Base-by-base conservation (phyloP, 2,888 invertebrate genomes). In the Cacoxenus indagator region DNA sequence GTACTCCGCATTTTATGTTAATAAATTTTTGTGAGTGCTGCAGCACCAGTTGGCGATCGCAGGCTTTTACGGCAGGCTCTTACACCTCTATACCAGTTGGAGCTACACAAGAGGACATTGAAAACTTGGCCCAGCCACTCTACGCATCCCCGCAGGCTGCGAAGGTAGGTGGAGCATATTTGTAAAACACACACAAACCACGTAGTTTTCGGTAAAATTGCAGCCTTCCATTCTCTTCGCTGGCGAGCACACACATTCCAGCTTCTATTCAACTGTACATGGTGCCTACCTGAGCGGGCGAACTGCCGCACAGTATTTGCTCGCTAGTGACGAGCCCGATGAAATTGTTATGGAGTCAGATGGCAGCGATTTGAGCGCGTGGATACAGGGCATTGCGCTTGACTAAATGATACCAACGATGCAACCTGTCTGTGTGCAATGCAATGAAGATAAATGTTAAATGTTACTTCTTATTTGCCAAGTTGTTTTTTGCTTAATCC, bases 161-260 rank as follows among this genome's bases (percentile, higher is more conserved):
- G 78, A 94, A 93, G 90, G 94, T 94, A 64, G 67, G 66, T 61
- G 51, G 22, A 26, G 19, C 2, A 19, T 14, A 26, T 46, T 24
- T 29, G 8, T 6, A n/a, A 14, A 48, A 8, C 19, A 17, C 17
- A 19, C 48, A 5, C 5, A 51, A 51, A 17, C 19, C 11, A 43
- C 11, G 4, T 43, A 43, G 19, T 22, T 62, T 45, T 26, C 66
- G 57, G 24, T 1, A 24, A 67, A 68, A 76, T 90, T 90, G 74
- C 87, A 96, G 96, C 95, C 96, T 77, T 91, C 92, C 45, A 88
- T 96, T 78, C 89, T 95, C 84, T 98, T 98, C 90, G 97, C 97
- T 80, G 98, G 98, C 70, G 98, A 98, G 90, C 97, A 97, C 83
- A 97, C 97, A 54, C 97, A 98, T 90, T 94, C 94, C 85, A 94